These are phyloP conservation scores for Campylorhamphus procurvoides DNA, from an alignment of 2,113 vertebrate genomes.

Conservation along the genomic window DNA sequence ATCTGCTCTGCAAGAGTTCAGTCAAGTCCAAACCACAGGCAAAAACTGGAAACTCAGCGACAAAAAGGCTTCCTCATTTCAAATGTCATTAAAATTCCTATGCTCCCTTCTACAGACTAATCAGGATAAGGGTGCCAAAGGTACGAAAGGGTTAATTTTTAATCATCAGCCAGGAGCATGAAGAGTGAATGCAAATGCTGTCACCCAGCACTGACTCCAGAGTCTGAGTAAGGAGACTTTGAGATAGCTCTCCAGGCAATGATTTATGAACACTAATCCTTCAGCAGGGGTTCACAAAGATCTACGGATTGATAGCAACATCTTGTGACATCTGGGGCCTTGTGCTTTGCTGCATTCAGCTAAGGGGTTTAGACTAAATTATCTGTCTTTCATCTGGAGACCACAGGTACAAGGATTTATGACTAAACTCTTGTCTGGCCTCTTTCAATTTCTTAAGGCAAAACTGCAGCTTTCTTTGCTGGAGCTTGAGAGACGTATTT, in stretches of 20 bases:
- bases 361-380: slow-evolving; percentile 9
- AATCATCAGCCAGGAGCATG: not conserved
- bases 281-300: slow-evolving; percentile 11
- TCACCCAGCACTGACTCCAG: not conserved
- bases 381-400: not conserved
- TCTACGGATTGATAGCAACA: not conserved
- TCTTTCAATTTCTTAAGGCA: not conserved
- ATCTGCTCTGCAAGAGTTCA: not conserved
- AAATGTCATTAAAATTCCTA: slow-evolving; percentile 20
- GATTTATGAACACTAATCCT: slow-evolving; percentile 43
- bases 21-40: not conserved
- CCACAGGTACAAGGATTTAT: slow-evolving; percentile 40
- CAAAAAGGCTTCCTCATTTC: not conserved
- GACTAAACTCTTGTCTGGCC: not conserved
- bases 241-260: not conserved
- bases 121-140: not conserved
- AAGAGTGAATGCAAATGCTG: not conserved
- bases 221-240: not conserved
- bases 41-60: not conserved
- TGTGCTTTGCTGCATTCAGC: not conserved
- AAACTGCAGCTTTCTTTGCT: not conserved
- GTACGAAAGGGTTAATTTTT: slow-evolving; percentile 37
- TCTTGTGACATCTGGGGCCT: slow-evolving; percentile 6
- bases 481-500: not conserved
- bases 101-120: not conserved